Base-by-base conservation (phyloP, 2,113 vertebrate species). In the Otis tarda region DNA sequence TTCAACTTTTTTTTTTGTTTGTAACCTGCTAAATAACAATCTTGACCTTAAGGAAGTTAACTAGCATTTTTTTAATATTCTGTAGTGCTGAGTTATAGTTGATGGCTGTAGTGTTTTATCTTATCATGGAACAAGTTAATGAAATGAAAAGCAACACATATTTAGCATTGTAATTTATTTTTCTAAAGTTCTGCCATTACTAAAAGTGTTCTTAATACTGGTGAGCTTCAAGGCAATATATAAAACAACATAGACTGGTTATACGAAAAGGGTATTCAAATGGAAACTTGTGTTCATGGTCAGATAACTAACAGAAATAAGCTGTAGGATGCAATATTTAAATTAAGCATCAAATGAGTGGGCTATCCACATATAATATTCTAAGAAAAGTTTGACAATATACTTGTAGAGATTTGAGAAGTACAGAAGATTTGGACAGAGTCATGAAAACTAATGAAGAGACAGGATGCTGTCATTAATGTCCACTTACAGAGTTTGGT, bases 401-500 rank as follows among this genome's bases (percentile, higher is more conserved):
- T 94, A 83, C 30, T 93, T n/a, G 78, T n/a, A 73, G 31, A 84
- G 47, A 83, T 97, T 92, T 92, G 56, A 81, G 68, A 97, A 55
- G 69, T 94, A 95, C 89, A 93, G 87, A 89, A 97, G 96, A 87
- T 94, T 95, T 98, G 92, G 87, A 85, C 87, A 95, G 94, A 94
- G 89, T 84, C 15, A 77, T 97, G 96, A 93, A 96, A 97, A 97
- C 95, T 98, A 98, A 98, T 97, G 97, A 97, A 95, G 97, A 98
- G 97, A 97, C 98, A 97, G 96, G 95, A 98, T 98, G 96, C 96
- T 97, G 96, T 97, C 92, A 97, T 97, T 97, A 97, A 98, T 98
- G 98, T 98, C 98, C 97, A 98, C 97, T 98, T 98, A 98, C 90
- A 98, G 98, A 98, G 89, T 97, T 95, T 97, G 95, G 89, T 98